Base-by-base conservation (phyloP, 1,140 invertebrate species). In the Drosophila teissieri region DNA sequence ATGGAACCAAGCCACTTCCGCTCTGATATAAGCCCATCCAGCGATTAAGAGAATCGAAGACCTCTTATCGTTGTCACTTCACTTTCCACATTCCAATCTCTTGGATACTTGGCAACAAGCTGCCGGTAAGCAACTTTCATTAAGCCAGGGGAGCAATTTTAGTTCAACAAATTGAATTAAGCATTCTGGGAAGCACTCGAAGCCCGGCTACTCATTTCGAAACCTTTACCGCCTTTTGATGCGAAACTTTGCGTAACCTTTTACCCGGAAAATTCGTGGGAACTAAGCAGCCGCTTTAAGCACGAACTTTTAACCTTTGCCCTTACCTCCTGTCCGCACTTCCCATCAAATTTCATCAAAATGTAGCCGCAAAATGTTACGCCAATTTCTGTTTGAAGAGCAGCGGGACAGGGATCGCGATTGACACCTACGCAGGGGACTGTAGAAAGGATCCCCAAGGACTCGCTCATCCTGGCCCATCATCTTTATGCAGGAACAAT, bases 151-250 rank as follows among this genome's bases (percentile, higher is more conserved):
- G 2, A n/a, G 49, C 56, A 74, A 78, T 69, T 78, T 69, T 78
- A 60, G 42, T 78, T 57, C 3, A 70, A 58, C 45, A 84, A 84
- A 77, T 84, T 77, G 58, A 77, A 77, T 83, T 72, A 74, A 51
- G 64, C 45, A 79, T 79, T 78, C 54, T 11, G 54, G 39, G 69
- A 68, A 82, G 37, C 51, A 63, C 58, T 24, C n/a, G 22, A 54
- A 14, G 10, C 37, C 56, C 44, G 15, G 22, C 10, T 19, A 12
- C 56, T 46, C 62, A 58, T 62, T 31, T 12, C 36, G 6, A n/a
- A 48, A 49, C 64, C 64, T 40, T 70, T 67, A 64, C 44, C 58
- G 64, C 57, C 56, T 69, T 67, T 64, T 44, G 31, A 31, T 22
- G 19, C 24, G 17, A 69, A 73, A 78, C 60, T 83, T 84, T 84